phyloP scores from a whole-genome alignment of 2,888 invertebrate genomes.

The Parthenolecanium corni region DNA sequence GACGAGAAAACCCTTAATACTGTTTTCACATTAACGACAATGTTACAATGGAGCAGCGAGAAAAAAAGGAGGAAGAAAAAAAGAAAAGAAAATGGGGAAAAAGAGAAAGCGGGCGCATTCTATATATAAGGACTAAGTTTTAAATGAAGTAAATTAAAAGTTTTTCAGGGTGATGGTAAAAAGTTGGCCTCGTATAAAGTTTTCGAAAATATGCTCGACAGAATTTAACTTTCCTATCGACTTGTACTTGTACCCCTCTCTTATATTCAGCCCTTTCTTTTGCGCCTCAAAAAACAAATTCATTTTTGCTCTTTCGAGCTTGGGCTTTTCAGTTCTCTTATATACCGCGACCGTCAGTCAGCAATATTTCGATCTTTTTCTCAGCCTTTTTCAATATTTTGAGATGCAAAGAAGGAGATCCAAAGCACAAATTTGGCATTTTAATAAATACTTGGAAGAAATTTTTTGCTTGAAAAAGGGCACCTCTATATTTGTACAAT shows the following conservation, averaged over 20 bases:
- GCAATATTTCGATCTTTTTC: no score
- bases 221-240: conserved; percentile 9
- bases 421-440: no score
- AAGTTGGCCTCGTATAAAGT: conserved; percentile 11
- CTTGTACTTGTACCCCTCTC: background rate
- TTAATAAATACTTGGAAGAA: no score
- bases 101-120: background rate
- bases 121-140: conserved; percentile 22
- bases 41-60: conserved; percentile 29
- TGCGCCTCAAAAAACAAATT: background rate
- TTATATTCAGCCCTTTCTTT: background rate
- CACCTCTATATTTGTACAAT: no score
- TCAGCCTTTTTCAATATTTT: no score
- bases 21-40: conserved; percentile 17
- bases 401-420: no score
- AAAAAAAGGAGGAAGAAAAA: background rate
- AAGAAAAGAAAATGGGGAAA: no score
- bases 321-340: no score
- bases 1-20: conserved; percentile 2
- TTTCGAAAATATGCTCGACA: conserved; percentile 16
- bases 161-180: conserved; percentile 5
- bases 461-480: no score
- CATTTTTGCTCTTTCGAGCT: conserved; percentile 23
- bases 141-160: conserved; percentile 23
- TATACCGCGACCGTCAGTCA: no score